These are phyloP conservation scores for Chionodraco myersi DNA, from an alignment of 2,113 vertebrate genomes.

Conservation along the genomic window DNA sequence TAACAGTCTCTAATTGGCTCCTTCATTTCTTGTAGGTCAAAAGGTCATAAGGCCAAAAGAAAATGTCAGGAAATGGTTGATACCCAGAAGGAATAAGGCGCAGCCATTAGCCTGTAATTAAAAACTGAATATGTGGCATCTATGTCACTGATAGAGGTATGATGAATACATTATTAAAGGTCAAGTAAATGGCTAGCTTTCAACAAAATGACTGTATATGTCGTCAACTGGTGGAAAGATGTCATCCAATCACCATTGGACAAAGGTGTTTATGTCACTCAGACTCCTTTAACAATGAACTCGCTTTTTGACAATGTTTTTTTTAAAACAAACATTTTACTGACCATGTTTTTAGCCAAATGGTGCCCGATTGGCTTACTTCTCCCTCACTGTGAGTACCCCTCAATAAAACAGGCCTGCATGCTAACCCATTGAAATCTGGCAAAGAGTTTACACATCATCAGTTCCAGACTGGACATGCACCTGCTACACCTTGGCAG, in stretches of 20 bases:
- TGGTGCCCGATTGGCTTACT: neutral
- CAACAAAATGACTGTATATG: neutral
- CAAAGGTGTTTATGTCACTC: no score
- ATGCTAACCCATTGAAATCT: no score
- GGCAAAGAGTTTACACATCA: no score
- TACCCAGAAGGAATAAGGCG: neutral
- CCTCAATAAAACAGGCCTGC: no score
- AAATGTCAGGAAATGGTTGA: conserved; percentile 16
- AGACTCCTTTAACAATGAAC: no score
- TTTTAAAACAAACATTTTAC: neutral
- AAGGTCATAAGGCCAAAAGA: conserved; percentile 16
- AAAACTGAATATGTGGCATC: conserved; percentile 1
- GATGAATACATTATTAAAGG: conserved; percentile 9
- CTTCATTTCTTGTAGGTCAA: conserved; percentile 11
- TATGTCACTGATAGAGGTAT: neutral
- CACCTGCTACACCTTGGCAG: no score
- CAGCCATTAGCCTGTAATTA: conserved; percentile 7
- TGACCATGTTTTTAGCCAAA: neutral
- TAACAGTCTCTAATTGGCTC: conserved; percentile 6
- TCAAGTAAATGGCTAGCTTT: neutral
- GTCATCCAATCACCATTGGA: conserved; percentile 1
- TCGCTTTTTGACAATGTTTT: neutral
- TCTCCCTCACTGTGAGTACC: no score
- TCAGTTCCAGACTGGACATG: no score
- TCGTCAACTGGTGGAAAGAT: neutral